These are phyloP conservation scores for Cetoscarus ocellatus DNA, from an alignment of 2,797 vertebrate species.

Conservation along the genomic window DNA sequence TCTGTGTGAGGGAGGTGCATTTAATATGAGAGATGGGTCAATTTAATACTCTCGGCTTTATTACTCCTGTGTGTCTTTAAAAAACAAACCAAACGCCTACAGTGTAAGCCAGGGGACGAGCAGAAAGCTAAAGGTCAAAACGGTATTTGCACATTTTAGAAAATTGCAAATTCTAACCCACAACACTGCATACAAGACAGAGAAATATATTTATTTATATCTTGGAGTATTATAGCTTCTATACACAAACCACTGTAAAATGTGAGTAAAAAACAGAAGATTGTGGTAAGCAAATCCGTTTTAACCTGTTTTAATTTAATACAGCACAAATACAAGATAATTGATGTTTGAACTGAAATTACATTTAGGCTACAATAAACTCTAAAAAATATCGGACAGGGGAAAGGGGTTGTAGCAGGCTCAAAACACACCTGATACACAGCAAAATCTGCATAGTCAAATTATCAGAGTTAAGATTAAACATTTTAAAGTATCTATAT, in stretches of 20 bases:
- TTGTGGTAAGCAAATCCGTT: too few relatives aligned
- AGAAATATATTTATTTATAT: neutral
- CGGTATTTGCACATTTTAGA: constrained; percentile 39
- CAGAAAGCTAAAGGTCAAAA: constrained; percentile 45
- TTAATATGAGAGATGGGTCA: constrained; percentile 78
- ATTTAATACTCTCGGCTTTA: constrained; percentile 72
- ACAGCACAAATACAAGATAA: too few relatives aligned
- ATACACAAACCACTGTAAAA: neutral
- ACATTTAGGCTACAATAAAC: too few relatives aligned
- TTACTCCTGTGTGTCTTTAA: constrained; percentile 57
- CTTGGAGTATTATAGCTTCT: neutral
- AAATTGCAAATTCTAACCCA: constrained; percentile 21
- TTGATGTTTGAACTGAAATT: too few relatives aligned
- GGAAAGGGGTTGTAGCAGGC: too few relatives aligned
- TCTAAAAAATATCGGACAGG: too few relatives aligned
- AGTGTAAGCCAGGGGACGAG: constrained; percentile 33
- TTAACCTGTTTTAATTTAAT: too few relatives aligned
- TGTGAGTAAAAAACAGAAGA: too few relatives aligned
- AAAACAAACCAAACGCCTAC: constrained; percentile 36
- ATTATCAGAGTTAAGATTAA: too few relatives aligned
- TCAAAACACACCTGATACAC: too few relatives aligned
- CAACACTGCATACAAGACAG: constrained; percentile 1
- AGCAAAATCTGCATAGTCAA: too few relatives aligned
- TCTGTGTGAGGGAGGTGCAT: constrained; percentile 55
- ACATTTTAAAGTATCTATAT: too few relatives aligned